Base-by-base conservation (phyloP, 2,888 invertebrate genomes). In the Drosophila neoperkinsi region DNA sequence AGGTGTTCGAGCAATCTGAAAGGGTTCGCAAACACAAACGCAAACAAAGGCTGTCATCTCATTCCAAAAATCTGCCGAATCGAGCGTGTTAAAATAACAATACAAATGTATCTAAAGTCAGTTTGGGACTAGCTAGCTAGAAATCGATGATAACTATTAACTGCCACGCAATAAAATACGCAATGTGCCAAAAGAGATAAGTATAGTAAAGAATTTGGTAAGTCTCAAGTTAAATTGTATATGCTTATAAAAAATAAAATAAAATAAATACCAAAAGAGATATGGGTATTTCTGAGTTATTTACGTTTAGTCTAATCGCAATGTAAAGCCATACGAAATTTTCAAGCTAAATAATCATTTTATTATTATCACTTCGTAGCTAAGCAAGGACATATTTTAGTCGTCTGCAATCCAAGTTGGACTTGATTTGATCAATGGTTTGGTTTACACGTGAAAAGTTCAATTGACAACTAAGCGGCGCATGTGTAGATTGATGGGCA, bases 391-490 rank as follows among this genome's bases (percentile, higher is more conserved):
- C 61, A 67, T 79, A 3, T 18, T 4, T 1, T 13, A 6, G 13
- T 50, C 79, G 57, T 33, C n/a, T 16, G 16, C 38, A 4, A n/a
- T 9, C 4, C 4, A 10, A 3, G 3, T n/a, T 2, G 51, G 13
- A 43, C 25, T 30, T 70, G 71, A 65, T 81, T 79, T 90, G 87
- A 90, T 90, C 84, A 77, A 87, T 87, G 74, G 87, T 74, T 83
- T 74, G 63, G 71, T 59, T 68, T 56, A 75, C 76, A 76, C 73
- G 59, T 71, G 68, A 80, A 82, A 85, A 76, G 62, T 76, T 80
- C 71, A 79, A 66, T 82, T 88, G 86, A 75, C 78, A 85, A 71
- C 67, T 68, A 69, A 60, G 70, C 61, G 66, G 49, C 69, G 46
- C 76, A 77, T 79, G 75, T 76, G 77, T 74, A 70, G 81, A 88